These are phyloP conservation scores for Troides aeacus DNA, from an alignment of 2,888 invertebrate genomes.

Conservation along the genomic window DNA sequence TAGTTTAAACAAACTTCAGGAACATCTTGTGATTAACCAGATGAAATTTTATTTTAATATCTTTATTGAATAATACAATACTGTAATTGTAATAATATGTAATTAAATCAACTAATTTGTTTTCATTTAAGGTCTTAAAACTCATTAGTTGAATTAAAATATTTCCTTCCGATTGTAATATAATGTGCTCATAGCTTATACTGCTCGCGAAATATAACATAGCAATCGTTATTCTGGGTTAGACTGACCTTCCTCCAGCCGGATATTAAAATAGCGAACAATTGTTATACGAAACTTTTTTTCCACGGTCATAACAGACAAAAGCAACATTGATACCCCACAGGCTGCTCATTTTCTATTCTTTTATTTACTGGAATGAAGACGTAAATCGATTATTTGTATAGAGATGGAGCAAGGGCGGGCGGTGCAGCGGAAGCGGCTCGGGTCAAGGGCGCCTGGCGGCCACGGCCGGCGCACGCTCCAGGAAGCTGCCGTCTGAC, in stretches of 20 bases:
- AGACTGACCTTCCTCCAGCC: conserved; percentile 22
- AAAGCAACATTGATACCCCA: conserved; percentile 22
- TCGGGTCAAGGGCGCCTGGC: conserved; percentile 63
- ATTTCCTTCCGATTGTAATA: neutral
- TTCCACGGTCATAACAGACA: conserved; percentile 13
- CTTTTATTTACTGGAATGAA: conserved; percentile 28
- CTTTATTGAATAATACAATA: too few species aligned
- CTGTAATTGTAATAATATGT: too few species aligned
- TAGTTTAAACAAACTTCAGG: too few species aligned
- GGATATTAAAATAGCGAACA: conserved; percentile 23
- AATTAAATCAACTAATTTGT: too few species aligned
- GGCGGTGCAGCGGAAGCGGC: conserved; percentile 46
- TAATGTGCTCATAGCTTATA: conserved; percentile 10
- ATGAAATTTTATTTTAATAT: too few species aligned
- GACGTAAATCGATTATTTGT: conserved; percentile 40
- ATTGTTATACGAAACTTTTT: conserved; percentile 9
- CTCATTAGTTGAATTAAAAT: neutral
- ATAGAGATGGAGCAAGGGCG: conserved; percentile 44
- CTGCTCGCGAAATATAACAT: conserved; percentile 15
- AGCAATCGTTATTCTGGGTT: conserved; percentile 9
- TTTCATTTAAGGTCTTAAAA: too few species aligned
- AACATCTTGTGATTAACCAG: too few species aligned
- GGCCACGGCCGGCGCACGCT: conserved; percentile 44
- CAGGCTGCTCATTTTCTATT: conserved; percentile 24
- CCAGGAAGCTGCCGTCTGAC: conserved; percentile 27